Evolutionary conservation across 2,113 vertebrate species (phyloP).

Genomic region (Coreoperca whiteheadi): DNA sequence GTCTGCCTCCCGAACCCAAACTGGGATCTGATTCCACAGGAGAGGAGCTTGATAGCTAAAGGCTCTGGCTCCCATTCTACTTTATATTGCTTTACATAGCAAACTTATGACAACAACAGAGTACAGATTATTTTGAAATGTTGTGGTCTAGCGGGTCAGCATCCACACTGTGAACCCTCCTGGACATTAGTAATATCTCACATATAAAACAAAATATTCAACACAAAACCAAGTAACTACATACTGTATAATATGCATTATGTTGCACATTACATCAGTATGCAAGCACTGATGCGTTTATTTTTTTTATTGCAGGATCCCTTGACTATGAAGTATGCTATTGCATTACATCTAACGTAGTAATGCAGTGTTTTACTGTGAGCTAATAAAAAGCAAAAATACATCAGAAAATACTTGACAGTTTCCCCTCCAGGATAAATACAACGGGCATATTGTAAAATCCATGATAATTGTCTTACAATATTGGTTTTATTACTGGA

Average conservation of each 20-base stretch:
- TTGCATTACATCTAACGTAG: conserved; percentile 76
- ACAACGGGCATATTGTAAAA: conserved; percentile 80
- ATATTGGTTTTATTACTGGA: conserved; percentile 84
- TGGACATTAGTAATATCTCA: conserved; percentile 39
- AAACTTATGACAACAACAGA: not conserved
- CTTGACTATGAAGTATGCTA: conserved; percentile 75
- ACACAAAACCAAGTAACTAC: conserved; percentile 41
- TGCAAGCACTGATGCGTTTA: conserved; percentile 75
- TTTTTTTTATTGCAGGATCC: conserved; percentile 76
- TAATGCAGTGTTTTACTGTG: conserved; percentile 75
- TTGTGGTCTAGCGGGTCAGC: not conserved
- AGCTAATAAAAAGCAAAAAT: conserved; percentile 83
- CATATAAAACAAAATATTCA: conserved; percentile 48
- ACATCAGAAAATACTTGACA: conserved; percentile 76
- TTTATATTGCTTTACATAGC: not conserved
- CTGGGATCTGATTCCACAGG: no score
- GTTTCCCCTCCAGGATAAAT: conserved; percentile 81
- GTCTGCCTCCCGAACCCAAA: no score
- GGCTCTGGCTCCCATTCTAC: no score
- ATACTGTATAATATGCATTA: conserved; percentile 55
- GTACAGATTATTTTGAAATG: not conserved
- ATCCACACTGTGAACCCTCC: not conserved
- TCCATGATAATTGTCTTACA: conserved; percentile 83
- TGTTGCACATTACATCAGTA: conserved; percentile 73
- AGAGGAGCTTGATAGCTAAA: no score